Base-by-base conservation (phyloP, 2,888 invertebrate genomes). In the Pandemis corylana region DNA sequence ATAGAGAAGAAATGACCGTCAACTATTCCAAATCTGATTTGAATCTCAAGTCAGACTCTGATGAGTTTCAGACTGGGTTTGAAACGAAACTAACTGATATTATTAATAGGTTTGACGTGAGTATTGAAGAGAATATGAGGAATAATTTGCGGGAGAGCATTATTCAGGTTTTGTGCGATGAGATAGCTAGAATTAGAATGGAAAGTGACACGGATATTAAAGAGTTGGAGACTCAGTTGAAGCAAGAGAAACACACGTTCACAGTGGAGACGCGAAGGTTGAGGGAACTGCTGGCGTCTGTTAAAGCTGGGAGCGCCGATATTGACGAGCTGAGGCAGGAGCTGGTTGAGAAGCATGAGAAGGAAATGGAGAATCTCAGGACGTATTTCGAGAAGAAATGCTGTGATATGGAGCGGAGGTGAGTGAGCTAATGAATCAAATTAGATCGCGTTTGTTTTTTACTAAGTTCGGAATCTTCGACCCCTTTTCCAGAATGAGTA, bases 361-460 rank as follows among this genome's bases (percentile, higher is more conserved):
- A 95, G 77, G 97, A 97, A 86, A 96, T 97, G 96, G 97, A 97
- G 86, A 96, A 97, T 83, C 87, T 97, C 71, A 94, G 97, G 64
- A 96, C 95, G 10, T 97, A 97, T 83, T 97, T 97, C 84, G 97
- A 97, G 83, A 95, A 96, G 83, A 97, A 97, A 84, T 97, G 97
- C 84, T 95, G 96, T 0, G 97, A 97, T 81, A 95, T 97, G 88
- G 97, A 97, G 84, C 96, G 97, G 83, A 96, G 97, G 96, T 97
- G 87, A 89, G 96, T 97, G 87, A 89, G 94, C 42, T 41, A 42
- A 20, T 15, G n/a, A n/a, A 63, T 28, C 12, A 20, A 6, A 53
- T 53, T 2, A 2, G 28, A 36, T 36, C 28, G 28, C 28, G 28
- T 36, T 36, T 20, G 20, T 20, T 36, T 36, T 2, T 36, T 36